Percentiles rank a stretch among this genome's conserved stretches.
Conservation (phyloP, 2,888 invertebrate species). For the Eledone cirrhosa region DNA sequence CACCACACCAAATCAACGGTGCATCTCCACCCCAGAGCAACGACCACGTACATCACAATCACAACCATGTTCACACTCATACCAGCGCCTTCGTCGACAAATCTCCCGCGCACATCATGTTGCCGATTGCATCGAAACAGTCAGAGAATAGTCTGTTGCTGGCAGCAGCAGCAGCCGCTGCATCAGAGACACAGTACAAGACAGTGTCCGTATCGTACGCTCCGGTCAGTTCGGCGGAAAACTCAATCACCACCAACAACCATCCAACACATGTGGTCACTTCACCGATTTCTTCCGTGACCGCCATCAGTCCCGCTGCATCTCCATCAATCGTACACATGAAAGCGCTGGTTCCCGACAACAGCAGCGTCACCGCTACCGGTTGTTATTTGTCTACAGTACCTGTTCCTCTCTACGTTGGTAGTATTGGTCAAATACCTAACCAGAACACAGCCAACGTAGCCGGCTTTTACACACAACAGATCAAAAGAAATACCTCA, state of each 20-base stretch:
- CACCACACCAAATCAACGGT: background rate
- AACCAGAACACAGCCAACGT: background rate
- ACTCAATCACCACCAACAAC: background rate
- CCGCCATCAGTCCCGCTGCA: background rate
- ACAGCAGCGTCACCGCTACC: background rate
- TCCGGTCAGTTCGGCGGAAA: background rate
- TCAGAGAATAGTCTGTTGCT: background rate
- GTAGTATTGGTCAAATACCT: background rate
- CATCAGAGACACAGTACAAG: background rate
- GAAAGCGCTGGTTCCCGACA: conserved; percentile 17
- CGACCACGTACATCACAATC: background rate
- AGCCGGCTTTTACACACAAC: conserved; percentile 19
- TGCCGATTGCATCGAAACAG: conserved; percentile 20
- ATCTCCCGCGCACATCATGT: background rate
- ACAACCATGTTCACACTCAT: background rate
- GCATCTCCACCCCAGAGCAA: background rate
- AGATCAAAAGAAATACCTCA: background rate
- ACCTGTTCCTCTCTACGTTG: background rate
- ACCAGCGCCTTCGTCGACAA: background rate
- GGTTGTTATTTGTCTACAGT: conserved; percentile 10
- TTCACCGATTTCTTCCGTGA: background rate
- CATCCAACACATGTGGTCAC: background rate
- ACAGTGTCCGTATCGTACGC: conserved; percentile 3
- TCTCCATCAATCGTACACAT: conserved; percentile 8
- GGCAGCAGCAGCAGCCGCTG: background rate